Conservation (phyloP, 1,140 invertebrate genomes). For the Euura lappo region DNA sequence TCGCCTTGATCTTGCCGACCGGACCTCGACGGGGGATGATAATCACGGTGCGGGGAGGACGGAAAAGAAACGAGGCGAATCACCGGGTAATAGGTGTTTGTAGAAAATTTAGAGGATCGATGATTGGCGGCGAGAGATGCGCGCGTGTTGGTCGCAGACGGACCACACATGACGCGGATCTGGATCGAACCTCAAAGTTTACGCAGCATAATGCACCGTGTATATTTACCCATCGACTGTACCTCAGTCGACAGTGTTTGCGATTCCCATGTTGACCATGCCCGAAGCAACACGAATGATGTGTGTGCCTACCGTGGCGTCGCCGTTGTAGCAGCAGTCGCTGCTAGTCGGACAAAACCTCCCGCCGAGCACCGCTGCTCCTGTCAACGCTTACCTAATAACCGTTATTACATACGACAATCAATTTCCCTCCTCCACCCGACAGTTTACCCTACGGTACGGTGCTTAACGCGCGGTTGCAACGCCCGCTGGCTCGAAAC, state of each 20-base stretch:
- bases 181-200: background rate
- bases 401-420: conserved; percentile 39
- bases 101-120: too few species aligned
- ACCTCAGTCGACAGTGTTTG: background rate
- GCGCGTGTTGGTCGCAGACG: too few species aligned
- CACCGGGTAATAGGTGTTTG: too few species aligned
- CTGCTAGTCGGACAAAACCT: conserved; percentile 30
- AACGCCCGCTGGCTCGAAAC: background rate
- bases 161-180: too few species aligned
- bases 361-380: conserved; percentile 32
- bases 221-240: background rate
- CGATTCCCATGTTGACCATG: background rate
- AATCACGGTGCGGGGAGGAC: background rate
- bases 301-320: too few species aligned
- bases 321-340: too few species aligned
- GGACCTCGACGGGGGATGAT: background rate
- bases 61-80: too few species aligned
- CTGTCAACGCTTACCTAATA: conserved; percentile 42
- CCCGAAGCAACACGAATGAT: background rate
- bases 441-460: background rate
- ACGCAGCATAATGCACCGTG: background rate
- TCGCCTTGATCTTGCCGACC: background rate
- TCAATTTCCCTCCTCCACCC: background rate
- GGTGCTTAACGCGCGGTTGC: background rate
- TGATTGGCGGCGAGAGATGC: too few species aligned